These are phyloP conservation scores for Trissolcus basalis DNA, from an alignment of 1,140 invertebrate genomes.

Conservation along the genomic window DNA sequence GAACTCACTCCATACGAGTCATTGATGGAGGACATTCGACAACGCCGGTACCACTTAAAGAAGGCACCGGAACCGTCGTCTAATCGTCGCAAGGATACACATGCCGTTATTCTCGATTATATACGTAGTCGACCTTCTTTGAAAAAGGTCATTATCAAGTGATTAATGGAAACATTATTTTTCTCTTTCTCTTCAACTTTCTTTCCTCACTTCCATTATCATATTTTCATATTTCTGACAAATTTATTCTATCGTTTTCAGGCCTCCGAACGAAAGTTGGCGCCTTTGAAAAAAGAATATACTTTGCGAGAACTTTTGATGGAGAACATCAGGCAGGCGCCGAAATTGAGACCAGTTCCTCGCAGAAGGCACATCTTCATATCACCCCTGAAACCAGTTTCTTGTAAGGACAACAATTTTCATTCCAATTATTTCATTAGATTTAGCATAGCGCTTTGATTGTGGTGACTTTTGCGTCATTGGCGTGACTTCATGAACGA, in stretches of 20 bases:
- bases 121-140: constrained; percentile 95
- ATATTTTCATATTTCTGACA: not conserved
- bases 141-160: constrained; percentile 83
- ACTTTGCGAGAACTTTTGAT: constrained; percentile 91
- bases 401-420: constrained; percentile 11
- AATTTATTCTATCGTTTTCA: constrained; percentile 63
- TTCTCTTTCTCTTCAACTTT: no score
- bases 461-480: no score
- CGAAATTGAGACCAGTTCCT: constrained; percentile 78
- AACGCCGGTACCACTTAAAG: constrained; percentile 88
- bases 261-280: constrained; percentile 92
- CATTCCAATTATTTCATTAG: not conserved
- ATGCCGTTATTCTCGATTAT: constrained; percentile 96
- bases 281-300: constrained; percentile 81
- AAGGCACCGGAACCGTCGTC: constrained; percentile 80
- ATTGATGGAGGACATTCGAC: constrained; percentile 96
- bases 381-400: constrained; percentile 23
- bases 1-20: constrained; percentile 99
- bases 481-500: no score
- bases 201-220: no score
- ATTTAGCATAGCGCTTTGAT: no score
- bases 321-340: constrained; percentile 90
- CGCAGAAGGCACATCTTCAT: constrained; percentile 7
- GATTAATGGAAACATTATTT: constrained; percentile 16
- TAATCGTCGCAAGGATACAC: constrained; percentile 93